These are phyloP conservation scores for Sturnira hondurensis DNA, from an alignment of 2,113 vertebrate species.

Conservation along the genomic window DNA sequence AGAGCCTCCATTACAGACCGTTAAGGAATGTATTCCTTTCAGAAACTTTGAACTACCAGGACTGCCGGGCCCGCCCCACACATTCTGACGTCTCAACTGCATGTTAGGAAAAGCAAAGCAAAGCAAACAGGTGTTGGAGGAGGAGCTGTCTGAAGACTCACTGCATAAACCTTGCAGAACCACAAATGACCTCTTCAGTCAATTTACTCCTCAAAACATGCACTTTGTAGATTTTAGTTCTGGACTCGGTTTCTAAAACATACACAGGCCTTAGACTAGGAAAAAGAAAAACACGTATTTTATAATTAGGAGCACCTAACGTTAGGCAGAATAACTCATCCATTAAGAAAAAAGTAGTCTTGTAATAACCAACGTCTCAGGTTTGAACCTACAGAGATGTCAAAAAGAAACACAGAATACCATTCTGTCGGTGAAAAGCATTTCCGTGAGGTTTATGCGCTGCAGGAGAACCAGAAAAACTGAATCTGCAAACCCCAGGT, in stretches of 20 bases:
- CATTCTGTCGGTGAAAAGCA: not conserved
- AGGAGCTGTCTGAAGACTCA: not conserved
- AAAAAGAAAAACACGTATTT: not conserved
- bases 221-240: not conserved
- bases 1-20: not conserved
- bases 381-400: not conserved
- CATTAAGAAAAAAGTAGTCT: not conserved
- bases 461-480: not conserved
- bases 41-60: not conserved
- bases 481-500: no score
- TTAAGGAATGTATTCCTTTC: not conserved
- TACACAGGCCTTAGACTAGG: not conserved
- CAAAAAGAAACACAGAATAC: not conserved
- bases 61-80: not conserved
- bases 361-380: not conserved
- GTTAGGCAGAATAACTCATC: not conserved
- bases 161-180: not conserved
- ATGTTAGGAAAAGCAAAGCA: not conserved
- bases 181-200: not conserved
- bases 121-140: not conserved
- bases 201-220: not conserved
- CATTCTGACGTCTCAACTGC: no score
- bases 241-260: slow-evolving; percentile 5
- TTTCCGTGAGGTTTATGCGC: not conserved
- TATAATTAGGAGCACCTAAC: not conserved